These are phyloP conservation scores for Phataginus tetradactyla DNA, from an alignment of 2,797 vertebrate species.

Conservation along the genomic window DNA sequence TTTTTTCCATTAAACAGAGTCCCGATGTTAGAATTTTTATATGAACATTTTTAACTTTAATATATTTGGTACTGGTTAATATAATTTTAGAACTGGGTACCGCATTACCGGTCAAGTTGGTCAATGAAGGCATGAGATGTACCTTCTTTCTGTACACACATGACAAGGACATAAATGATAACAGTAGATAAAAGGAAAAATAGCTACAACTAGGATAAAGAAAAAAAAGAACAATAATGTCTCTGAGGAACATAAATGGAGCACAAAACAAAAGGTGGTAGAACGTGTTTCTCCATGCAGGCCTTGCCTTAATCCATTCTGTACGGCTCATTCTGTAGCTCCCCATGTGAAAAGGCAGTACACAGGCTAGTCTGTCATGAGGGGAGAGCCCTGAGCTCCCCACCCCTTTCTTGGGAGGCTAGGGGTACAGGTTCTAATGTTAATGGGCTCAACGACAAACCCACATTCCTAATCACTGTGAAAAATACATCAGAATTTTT, in stretches of 20 bases:
- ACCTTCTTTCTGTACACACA: not conserved
- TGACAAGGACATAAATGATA: not conserved
- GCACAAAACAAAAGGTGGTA: not conserved
- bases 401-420: accelerated
- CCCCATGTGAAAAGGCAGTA: not conserved
- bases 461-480: not conserved
- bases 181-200: not conserved
- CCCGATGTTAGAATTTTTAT: not conserved
- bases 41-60: not conserved
- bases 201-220: not conserved
- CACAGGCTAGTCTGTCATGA: not conserved
- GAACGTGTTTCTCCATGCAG: constrained; percentile 2
- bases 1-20: not conserved
- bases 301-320: not conserved
- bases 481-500: constrained; percentile 12
- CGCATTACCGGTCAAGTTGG: not conserved
- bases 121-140: not conserved
- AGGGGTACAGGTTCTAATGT: not conserved
- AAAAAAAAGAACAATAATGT: not conserved
- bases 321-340: not conserved
- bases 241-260: not conserved
- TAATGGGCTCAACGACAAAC: not conserved
- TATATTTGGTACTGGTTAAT: not conserved
- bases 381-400: accelerated
- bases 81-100: not conserved